A percentile compares a stretch with the other conserved stretches of the same genome.
Conservation (phyloP, 2,888 invertebrate species). For the Chalcosyrphus nemorum region DNA sequence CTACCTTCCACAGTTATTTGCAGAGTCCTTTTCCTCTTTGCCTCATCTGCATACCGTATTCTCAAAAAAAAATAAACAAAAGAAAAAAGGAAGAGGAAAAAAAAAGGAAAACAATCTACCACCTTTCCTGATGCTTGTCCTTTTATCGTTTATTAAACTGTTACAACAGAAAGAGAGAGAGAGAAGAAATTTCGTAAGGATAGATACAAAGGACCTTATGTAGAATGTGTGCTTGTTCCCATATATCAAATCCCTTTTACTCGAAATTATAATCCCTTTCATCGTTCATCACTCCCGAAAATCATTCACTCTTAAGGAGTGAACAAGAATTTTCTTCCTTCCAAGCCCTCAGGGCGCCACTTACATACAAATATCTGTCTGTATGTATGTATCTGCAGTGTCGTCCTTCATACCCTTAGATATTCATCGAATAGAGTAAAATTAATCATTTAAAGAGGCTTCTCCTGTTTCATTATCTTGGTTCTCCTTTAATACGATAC, state of each 20-base stretch:
- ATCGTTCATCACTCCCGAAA: constrained; percentile 59
- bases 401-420: constrained; percentile 37
- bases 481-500: constrained; percentile 47
- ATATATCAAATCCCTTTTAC: constrained; percentile 54
- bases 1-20: constrained; percentile 49
- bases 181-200: constrained; percentile 27
- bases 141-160: constrained; percentile 66
- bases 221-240: constrained; percentile 8
- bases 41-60: constrained; percentile 3
- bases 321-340: constrained; percentile 19
- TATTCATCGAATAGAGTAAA: constrained; percentile 47
- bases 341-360: constrained; percentile 2
- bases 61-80: neutral
- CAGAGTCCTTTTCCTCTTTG: constrained; percentile 26
- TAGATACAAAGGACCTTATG: constrained; percentile 12
- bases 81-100: neutral
- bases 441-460: constrained; percentile 65
- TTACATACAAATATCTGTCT: neutral
- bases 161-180: constrained; percentile 23
- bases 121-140: constrained; percentile 50
- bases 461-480: constrained; percentile 55
- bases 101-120: constrained; percentile 41
- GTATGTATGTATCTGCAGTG: constrained; percentile 28
- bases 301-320: constrained; percentile 52
- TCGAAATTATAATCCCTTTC: constrained; percentile 59